Percentiles rank a stretch among this genome's conserved stretches.
These are phyloP conservation scores for Hirudinaria manillensis DNA, from an alignment of 2,888 invertebrate genomes.

Conservation along the genomic window DNA sequence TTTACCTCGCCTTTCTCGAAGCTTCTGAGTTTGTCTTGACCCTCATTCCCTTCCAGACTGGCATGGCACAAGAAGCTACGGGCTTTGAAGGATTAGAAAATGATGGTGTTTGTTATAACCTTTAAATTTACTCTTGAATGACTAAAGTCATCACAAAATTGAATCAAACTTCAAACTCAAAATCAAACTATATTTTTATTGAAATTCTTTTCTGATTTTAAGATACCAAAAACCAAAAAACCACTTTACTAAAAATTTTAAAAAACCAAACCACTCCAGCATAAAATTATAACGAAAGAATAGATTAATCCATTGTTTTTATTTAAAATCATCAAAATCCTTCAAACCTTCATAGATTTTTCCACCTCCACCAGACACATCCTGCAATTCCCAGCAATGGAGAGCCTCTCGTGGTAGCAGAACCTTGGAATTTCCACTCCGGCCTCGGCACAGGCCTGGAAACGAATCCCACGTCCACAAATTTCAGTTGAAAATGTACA, in stretches of 20 bases:
- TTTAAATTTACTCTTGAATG: neutral
- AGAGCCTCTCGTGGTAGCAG: conserved; percentile 96
- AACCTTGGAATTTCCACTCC: conserved; percentile 98
- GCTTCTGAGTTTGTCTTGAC: conserved; percentile 94
- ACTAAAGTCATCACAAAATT: too few species aligned
- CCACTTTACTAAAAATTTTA: too few species aligned
- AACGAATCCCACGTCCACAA: neutral
- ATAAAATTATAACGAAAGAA: too few species aligned
- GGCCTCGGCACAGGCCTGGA: conserved; percentile 81
- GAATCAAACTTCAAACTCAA: neutral
- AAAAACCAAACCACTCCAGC: too few species aligned
- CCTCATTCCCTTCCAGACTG: conserved; percentile 97
- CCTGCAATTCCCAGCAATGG: conserved; percentile 96
- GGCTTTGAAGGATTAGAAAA: conserved; percentile 59
- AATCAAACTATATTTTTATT: neutral
- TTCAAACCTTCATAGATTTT: conserved; percentile 75
- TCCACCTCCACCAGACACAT: conserved; percentile 99
- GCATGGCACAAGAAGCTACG: conserved; percentile 98
- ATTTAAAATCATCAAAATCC: neutral
- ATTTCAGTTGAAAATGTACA: too few species aligned
- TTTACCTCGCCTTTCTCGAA: conserved; percentile 68
- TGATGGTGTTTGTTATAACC: neutral
- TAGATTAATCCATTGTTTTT: neutral
- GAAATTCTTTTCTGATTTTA: too few species aligned
- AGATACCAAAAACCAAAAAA: too few species aligned